These are phyloP conservation scores for Rhagonycha fulva DNA, from an alignment of 2,888 invertebrate species.

Conservation along the genomic window DNA sequence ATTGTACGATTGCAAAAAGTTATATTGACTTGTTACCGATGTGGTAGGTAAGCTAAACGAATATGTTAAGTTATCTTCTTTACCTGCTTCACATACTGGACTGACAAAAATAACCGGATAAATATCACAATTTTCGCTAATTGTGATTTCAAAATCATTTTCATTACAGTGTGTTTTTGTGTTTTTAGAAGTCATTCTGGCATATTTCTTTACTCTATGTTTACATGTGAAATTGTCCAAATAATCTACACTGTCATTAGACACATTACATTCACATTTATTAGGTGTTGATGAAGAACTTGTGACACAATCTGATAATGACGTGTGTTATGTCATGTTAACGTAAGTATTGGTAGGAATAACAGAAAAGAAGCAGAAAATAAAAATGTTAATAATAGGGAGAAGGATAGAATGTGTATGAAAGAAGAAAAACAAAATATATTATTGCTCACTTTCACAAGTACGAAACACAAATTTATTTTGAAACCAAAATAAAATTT, in stretches of 20 bases:
- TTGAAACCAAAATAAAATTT: background rate
- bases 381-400: conserved; percentile 32
- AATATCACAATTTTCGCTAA: background rate
- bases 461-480: background rate
- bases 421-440: conserved; percentile 7
- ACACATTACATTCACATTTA: background rate
- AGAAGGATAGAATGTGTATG: conserved; percentile 1
- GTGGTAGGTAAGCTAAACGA: conserved; percentile 3
- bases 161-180: background rate
- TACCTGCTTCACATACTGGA: background rate
- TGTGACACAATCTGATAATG: background rate
- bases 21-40: background rate
- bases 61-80: background rate
- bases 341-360: background rate
- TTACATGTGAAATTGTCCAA: background rate
- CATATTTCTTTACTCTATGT: background rate
- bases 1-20: conserved; percentile 7
- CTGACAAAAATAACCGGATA: background rate
- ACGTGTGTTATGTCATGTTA: background rate
- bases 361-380: background rate
- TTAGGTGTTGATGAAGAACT: background rate
- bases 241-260: background rate
- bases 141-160: background rate
- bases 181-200: background rate
- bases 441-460: conserved; percentile 2